These are phyloP conservation scores for Crotophaga sulcirostris DNA, from an alignment of 2,113 vertebrate genomes.

Conservation along the genomic window DNA sequence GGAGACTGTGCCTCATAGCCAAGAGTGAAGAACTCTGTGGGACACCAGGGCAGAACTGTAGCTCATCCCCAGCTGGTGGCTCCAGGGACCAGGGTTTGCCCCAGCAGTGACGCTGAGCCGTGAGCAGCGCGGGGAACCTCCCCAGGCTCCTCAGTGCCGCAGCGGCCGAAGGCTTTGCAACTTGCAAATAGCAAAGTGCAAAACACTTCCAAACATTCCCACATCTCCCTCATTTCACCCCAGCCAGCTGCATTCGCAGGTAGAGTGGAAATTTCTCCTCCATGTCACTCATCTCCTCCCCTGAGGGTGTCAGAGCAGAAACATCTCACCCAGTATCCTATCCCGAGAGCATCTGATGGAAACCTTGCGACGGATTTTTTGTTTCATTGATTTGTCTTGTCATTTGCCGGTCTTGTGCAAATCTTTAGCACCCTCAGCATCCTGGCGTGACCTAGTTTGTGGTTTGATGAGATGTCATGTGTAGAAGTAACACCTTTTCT, in stretches of 20 bases:
- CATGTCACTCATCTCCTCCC: background rate
- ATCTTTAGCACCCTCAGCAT: background rate
- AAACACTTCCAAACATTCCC: background rate
- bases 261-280: background rate
- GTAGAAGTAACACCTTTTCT: background rate
- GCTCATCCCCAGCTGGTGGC: background rate
- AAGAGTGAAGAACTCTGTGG: background rate
- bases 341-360: background rate
- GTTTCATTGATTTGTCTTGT: background rate
- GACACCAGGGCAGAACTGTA: background rate
- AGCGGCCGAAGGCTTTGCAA: background rate
- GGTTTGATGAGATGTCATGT: background rate
- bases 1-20: background rate
- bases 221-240: background rate
- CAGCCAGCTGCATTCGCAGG: background rate
- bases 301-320: background rate
- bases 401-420: background rate
- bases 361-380: background rate
- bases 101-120: fast-evolving
- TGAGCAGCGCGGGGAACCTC: background rate
- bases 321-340: background rate
- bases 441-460: fast-evolving
- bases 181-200: background rate
- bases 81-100: background rate
- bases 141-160: fast-evolving